Conservation (phyloP, 2,113 vertebrate species). For the Phrynosoma platyrhinos region DNA sequence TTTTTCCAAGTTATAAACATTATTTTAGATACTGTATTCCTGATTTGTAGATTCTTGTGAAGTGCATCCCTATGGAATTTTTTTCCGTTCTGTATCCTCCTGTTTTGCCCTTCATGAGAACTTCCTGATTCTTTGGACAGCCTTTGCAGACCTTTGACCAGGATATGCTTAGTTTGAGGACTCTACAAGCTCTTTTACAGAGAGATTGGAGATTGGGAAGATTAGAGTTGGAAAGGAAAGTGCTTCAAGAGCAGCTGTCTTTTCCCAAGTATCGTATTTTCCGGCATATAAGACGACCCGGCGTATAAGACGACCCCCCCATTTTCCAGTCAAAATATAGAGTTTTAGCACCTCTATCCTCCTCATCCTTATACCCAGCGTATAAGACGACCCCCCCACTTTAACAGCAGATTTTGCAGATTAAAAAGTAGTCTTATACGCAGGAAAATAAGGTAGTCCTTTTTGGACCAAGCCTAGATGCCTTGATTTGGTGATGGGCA, state of each 20-base stretch:
- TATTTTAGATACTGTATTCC: constrained; percentile 5
- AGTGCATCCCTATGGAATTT: background rate
- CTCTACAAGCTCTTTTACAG: background rate
- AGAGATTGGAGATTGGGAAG: background rate
- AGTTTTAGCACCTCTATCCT: too few relatives aligned
- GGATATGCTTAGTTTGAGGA: background rate
- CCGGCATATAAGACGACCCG: too few relatives aligned
- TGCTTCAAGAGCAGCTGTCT: background rate
- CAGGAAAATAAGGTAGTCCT: too few relatives aligned
- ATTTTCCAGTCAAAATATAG: too few relatives aligned
- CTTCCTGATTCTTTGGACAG: background rate
- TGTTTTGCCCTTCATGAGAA: background rate
- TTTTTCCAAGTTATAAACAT: too few relatives aligned
- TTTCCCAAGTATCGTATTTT: too few relatives aligned
- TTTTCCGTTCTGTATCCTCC: background rate
- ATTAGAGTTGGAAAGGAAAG: background rate
- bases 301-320: too few relatives aligned
- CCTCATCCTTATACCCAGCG: too few relatives aligned
- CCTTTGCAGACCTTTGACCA: background rate
- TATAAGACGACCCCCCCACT: too few relatives aligned
- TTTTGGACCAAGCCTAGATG: background rate
- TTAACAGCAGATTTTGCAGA: too few relatives aligned
- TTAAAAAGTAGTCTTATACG: too few relatives aligned
- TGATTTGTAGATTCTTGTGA: background rate
- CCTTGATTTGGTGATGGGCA: too few relatives aligned